Conservation (phyloP, 2,113 vertebrate species). For the Alethe castanea region DNA sequence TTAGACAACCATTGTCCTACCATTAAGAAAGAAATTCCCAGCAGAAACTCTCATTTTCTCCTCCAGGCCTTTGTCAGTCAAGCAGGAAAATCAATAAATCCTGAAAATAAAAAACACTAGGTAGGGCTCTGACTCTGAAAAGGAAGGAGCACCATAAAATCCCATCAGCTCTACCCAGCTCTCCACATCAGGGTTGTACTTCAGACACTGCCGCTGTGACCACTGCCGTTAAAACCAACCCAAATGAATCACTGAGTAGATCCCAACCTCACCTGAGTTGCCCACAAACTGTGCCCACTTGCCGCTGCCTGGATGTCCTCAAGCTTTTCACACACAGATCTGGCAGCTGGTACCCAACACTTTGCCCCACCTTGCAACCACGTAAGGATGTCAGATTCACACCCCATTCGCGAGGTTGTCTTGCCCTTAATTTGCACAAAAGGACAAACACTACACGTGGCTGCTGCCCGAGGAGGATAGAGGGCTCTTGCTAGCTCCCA, state of each 20-base stretch:
- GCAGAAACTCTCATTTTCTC: neutral
- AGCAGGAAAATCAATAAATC: slow-evolving; percentile 10
- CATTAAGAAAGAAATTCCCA: neutral
- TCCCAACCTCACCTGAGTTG: neutral
- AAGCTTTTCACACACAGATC: neutral
- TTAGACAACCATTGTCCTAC: neutral
- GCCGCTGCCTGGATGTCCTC: neutral
- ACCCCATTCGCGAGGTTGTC: neutral
- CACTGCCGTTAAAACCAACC: neutral
- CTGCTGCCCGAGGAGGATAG: neutral
- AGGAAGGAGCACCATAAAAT: neutral
- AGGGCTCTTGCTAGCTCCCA: neutral
- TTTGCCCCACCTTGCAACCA: neutral
- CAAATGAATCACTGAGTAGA: neutral
- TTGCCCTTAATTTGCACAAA: neutral
- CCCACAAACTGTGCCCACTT: neutral
- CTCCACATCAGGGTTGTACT: accelerated
- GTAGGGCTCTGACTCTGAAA: neutral
- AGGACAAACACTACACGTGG: neutral
- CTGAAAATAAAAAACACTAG: neutral
- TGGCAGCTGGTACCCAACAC: neutral
- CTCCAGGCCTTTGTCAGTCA: neutral
- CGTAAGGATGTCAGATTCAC: neutral
- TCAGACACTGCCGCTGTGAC: neutral
- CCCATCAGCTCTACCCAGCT: neutral